These are phyloP conservation scores for Diplazon laetatorius DNA, from an alignment of 2,888 invertebrate species.

Conservation along the genomic window DNA sequence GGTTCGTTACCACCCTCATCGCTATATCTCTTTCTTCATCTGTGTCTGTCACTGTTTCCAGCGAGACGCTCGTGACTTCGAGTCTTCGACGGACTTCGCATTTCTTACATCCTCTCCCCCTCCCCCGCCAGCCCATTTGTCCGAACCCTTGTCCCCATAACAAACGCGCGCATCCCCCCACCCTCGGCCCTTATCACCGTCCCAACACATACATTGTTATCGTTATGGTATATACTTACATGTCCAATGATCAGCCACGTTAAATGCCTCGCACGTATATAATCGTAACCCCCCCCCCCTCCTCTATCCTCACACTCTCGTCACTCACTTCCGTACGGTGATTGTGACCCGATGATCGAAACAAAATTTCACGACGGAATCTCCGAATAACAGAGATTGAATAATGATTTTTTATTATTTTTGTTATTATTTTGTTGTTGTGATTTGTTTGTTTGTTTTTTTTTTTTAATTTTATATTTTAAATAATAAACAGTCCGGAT, in stretches of 20 bases:
- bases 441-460: no score
- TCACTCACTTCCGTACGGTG: slow-evolving; percentile 14
- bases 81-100: no score
- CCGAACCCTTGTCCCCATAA: not conserved
- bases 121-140: not conserved
- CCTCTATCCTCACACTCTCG: slow-evolving; percentile 46
- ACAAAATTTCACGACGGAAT: no score
- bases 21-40: no score
- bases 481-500: no score
- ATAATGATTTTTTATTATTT: no score
- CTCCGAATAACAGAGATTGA: no score
- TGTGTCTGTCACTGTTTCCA: not conserved
- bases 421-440: no score
- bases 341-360: no score
- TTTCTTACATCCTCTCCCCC: not conserved
- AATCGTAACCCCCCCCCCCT: no score
- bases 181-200: not conserved
- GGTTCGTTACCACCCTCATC: no score
- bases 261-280: slow-evolving; percentile 63
- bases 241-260: slow-evolving; percentile 67
- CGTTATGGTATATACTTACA: slow-evolving; percentile 63
- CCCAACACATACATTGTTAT: not conserved
- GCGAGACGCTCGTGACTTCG: not conserved
- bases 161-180: not conserved
- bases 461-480: no score